These are phyloP conservation scores for Spea bombifrons DNA, from an alignment of 2,113 vertebrate species.

Conservation along the genomic window DNA sequence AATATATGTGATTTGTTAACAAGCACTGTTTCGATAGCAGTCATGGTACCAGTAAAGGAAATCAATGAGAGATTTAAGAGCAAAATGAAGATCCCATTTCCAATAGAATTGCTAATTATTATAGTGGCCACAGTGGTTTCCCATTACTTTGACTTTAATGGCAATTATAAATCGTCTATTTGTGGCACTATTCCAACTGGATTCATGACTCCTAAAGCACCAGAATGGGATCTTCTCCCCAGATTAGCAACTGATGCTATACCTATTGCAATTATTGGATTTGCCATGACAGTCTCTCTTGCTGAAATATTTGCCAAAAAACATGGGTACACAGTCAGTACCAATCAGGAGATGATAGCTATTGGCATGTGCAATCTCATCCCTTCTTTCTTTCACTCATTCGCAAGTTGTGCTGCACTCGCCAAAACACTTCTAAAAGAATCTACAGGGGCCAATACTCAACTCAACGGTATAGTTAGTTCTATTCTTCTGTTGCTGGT, in stretches of 20 bases:
- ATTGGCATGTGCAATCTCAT: slow-evolving; percentile 60
- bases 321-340: slow-evolving; percentile 52
- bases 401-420: slow-evolving; percentile 57
- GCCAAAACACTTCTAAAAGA: slow-evolving; percentile 63
- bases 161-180: slow-evolving; percentile 50
- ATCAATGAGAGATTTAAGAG: slow-evolving; percentile 54
- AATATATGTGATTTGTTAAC: slow-evolving; percentile 60
- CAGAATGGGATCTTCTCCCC: slow-evolving; percentile 53
- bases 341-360: slow-evolving; percentile 64
- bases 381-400: slow-evolving; percentile 64
- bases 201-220: slow-evolving; percentile 56
- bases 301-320: slow-evolving; percentile 62
- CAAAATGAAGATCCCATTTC: slow-evolving; percentile 57
- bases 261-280: slow-evolving; percentile 60
- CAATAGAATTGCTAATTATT: slow-evolving; percentile 59
- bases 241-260: slow-evolving; percentile 58
- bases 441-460: slow-evolving; percentile 56
- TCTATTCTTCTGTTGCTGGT: slow-evolving; percentile 59
- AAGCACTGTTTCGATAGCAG: slow-evolving; percentile 51
- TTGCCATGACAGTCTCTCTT: slow-evolving; percentile 59
- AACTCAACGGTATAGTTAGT: slow-evolving; percentile 56
- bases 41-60: slow-evolving; percentile 58
- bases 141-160: slow-evolving; percentile 49
- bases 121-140: slow-evolving; percentile 52
- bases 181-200: slow-evolving; percentile 59